These are phyloP conservation scores for Ariopsis seemanni DNA, from an alignment of 2,113 vertebrate genomes.

Conservation along the genomic window DNA sequence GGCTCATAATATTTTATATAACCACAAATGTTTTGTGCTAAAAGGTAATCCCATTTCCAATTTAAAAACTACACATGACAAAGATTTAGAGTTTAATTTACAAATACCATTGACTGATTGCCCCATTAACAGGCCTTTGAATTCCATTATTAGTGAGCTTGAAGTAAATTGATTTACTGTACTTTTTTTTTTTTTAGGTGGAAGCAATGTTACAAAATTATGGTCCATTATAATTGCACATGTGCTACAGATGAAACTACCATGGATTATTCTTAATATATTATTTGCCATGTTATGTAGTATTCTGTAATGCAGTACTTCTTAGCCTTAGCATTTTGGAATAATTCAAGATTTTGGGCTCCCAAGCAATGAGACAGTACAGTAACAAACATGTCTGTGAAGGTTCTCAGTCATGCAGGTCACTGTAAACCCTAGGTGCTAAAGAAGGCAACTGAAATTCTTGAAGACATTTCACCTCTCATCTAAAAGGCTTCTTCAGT, in stretches of 20 bases:
- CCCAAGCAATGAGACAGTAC: neutral
- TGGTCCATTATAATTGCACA: neutral
- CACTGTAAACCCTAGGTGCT: too few relatives aligned
- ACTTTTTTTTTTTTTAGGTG: too few relatives aligned
- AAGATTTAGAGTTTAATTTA: neutral
- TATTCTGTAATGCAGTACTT: neutral
- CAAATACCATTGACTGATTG: neutral
- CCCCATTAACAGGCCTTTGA: neutral
- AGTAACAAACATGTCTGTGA: neutral
- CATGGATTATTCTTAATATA: neutral
- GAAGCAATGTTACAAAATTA: neutral
- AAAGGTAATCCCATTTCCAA: neutral
- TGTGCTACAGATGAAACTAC: neutral
- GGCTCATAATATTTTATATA: neutral
- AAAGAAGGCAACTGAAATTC: too few relatives aligned
- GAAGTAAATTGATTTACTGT: neutral
- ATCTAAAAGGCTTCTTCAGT: too few relatives aligned
- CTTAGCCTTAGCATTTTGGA: neutral
- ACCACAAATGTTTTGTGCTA: neutral
- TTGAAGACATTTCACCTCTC: too few relatives aligned
- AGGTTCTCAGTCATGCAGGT: too few relatives aligned
- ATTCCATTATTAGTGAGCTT: neutral
- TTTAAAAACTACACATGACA: too few relatives aligned
- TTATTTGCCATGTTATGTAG: neutral
- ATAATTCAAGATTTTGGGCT: neutral